Evolutionary conservation across 30 jellyfish, hydroid and myxozoan species (phyloP), one percentile per base, ranked within the genome.

Genomic region (Cassiopea andromeda): DNA sequence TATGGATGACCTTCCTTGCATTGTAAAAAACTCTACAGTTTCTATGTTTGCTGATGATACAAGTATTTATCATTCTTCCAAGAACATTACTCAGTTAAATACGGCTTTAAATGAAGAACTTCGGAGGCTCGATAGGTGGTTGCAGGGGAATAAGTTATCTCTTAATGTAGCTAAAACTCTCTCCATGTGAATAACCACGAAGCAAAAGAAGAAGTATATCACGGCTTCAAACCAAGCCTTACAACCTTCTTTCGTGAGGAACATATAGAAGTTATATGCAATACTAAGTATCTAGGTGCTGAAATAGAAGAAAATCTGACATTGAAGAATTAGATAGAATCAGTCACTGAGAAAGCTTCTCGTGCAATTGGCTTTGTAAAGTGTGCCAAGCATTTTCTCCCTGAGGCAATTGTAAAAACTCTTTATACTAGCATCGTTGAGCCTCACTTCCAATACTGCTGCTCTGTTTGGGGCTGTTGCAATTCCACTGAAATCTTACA

Each of bases 401-500:
- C 84, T 1, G 2, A 1, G 27, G 69, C 61, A 75, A 38, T 43
- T 75, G 66, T 17, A 17, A 38, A 44, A 38, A 44, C 84, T 75
- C 84, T 47, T 17, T 75, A 44, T 18, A 75, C 38, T 7, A 44
- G 67, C 14, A 75, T 75, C 43, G 17, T 44, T 75, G 46, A 75
- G 67, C 84, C 67, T 47, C 68, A 75, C 0, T 75, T 44, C 38
- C 84, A 75, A 75, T 75, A 75, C 61, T n/a, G 67, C 61, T 75
- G 84, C 70, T 75, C 68, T 38, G 84, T 44, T 8, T 75, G 84
- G 84, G 84, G 77, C 18, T 9, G 67, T 8, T 43, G 67, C 84
- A 47, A 75, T 19, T 44, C 64, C 67, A 75, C 66, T 1, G 84
- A 75, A 2, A 75, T 75, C 84, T 75, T 75, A 13, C 64, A 75